Evolutionary conservation across 2,888 invertebrate genomes (phyloP).

Genomic region (Neria commutata): DNA sequence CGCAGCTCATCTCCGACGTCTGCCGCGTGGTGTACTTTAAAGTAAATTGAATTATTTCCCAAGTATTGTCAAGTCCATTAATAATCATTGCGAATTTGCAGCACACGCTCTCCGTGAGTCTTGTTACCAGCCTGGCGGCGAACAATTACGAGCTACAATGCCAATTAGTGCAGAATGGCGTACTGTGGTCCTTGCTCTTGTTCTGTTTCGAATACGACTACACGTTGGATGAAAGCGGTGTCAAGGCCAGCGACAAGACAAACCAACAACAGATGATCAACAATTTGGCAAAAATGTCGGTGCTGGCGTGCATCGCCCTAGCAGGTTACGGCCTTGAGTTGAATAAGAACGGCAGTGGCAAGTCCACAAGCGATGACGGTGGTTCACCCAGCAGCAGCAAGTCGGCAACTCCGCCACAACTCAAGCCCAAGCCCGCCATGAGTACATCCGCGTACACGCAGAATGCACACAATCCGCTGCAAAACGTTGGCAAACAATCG

Average conservation of each 20-base stretch:
- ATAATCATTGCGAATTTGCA: conserved; percentile 23
- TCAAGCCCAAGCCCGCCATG: conserved; percentile 27
- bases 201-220: conserved; percentile 95
- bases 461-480: conserved; percentile 61
- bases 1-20: conserved; percentile 85
- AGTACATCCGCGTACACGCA: conserved; percentile 55
- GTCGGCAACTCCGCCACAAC: conserved; percentile 26
- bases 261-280: conserved; percentile 95
- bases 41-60: conserved; percentile 61
- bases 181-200: conserved; percentile 88
- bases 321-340: conserved; percentile 68
- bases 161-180: conserved; percentile 82
- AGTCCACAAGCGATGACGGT: conserved; percentile 24
- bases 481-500: conserved; percentile 53
- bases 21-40: conserved; percentile 86
- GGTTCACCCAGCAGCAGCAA: conserved; percentile 20
- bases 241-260: conserved; percentile 80
- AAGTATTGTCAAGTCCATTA: conserved; percentile 4
- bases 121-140: conserved; percentile 85
- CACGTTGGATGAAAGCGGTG: conserved; percentile 95
- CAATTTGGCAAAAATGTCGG: conserved; percentile 84
- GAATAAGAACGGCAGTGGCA: conserved; percentile 34
- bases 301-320: conserved; percentile 82
- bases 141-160: conserved; percentile 82
- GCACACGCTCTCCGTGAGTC: conserved; percentile 90